Percentiles rank a stretch among this genome's conserved stretches.
Conservation (phyloP, 2,888 invertebrate species). For the Zaprionus bogoriensis region DNA sequence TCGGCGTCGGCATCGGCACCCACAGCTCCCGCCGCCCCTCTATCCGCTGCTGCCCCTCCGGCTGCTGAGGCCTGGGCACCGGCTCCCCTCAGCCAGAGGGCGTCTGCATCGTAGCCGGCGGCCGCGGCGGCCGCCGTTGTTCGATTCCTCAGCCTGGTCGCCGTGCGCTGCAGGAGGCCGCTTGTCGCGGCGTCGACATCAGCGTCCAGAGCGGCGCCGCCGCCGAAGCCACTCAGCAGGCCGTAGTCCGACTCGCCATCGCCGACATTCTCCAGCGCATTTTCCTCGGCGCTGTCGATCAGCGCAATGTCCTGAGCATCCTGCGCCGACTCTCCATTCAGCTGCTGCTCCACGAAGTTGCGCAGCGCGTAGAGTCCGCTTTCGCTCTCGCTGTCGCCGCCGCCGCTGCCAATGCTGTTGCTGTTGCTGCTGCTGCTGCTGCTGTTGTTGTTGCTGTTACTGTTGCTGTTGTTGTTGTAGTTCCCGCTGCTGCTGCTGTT, state of each 20-base stretch:
- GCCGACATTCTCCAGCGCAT: conserved; percentile 59
- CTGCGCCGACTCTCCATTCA: conserved; percentile 47
- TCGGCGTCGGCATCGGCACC: conserved; percentile 7
- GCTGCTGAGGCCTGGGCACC: conserved; percentile 8
- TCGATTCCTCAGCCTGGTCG: conserved; percentile 53
- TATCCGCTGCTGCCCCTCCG: neutral
- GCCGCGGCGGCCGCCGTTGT: conserved; percentile 28
- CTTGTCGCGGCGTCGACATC: conserved; percentile 34
- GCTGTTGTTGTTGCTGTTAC: too few relatives aligned
- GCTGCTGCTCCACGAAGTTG: conserved; percentile 63
- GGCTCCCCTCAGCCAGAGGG: conserved; percentile 37
- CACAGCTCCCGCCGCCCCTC: neutral
- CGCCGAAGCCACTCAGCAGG: conserved; percentile 64
- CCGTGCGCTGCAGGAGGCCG: conserved; percentile 55
- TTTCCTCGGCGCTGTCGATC: conserved; percentile 81
- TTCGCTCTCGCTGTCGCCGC: conserved; percentile 4
- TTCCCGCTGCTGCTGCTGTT: conserved; percentile 8
- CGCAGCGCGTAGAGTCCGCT: conserved; percentile 54
- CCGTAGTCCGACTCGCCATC: conserved; percentile 76
- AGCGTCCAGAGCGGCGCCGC: conserved; percentile 19
- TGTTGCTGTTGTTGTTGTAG: conserved; percentile 21
- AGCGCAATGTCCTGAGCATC: conserved; percentile 77
- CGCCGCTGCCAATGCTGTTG: conserved; percentile 13
- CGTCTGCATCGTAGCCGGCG: conserved; percentile 27
- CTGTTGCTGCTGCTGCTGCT: conserved; percentile 19